Evolutionary conservation across 2,113 vertebrate species (phyloP).

Genomic region (Arothron firmamentum): DNA sequence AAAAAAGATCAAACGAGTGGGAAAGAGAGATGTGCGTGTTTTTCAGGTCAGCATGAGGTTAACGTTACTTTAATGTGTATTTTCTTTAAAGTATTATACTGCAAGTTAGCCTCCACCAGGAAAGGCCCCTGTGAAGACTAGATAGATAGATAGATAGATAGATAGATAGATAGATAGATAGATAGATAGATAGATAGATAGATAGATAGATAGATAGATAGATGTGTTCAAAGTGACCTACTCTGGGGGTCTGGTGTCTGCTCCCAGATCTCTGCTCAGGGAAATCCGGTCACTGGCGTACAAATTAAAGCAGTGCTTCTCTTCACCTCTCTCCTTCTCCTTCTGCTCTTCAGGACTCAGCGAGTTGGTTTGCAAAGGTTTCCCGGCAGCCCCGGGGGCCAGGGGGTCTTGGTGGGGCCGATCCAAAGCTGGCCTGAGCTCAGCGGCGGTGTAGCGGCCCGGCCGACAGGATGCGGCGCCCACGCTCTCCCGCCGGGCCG

Average conservation of each 20-base stretch:
- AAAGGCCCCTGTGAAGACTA: no score
- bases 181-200: slow-evolving; percentile 37
- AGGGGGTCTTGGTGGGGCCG: slow-evolving; percentile 85
- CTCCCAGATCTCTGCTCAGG: slow-evolving; percentile 90
- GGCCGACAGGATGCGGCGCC: slow-evolving; percentile 77
- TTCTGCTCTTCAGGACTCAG: slow-evolving; percentile 85
- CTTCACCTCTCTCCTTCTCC: slow-evolving; percentile 87
- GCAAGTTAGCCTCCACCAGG: no score
- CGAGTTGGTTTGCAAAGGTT: slow-evolving; percentile 79
- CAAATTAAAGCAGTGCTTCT: slow-evolving; percentile 96
- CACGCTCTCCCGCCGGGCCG: slow-evolving; percentile 73
- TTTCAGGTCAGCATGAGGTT: no score
- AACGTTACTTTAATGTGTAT: no score
- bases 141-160: no score
- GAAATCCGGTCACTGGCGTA: slow-evolving; percentile 97
- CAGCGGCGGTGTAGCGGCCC: slow-evolving; percentile 86
- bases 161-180: slow-evolving; percentile 9
- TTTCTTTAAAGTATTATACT: no score
- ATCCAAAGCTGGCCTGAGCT: slow-evolving; percentile 84
- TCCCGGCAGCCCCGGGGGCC: slow-evolving; percentile 89
- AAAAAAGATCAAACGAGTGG: no score
- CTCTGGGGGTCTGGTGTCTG: slow-evolving; percentile 97
- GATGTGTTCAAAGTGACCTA: slow-evolving; percentile 71
- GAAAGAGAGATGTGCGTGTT: no score
- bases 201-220: not conserved